Evolutionary conservation across 2,113 vertebrate species (phyloP).

Genomic region (Butastur rufipennis): DNA sequence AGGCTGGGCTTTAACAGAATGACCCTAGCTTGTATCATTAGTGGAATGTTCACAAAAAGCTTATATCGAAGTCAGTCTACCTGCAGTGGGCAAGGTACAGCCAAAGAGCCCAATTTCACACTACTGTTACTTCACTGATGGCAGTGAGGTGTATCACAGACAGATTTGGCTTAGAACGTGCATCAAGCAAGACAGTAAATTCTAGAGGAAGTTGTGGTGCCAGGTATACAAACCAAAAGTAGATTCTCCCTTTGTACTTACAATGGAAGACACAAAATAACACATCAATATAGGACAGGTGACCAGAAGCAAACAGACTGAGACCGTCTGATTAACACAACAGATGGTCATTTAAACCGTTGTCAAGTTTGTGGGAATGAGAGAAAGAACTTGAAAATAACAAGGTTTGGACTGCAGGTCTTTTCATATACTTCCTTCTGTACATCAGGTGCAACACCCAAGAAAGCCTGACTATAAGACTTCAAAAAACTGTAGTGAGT

Average conservation of each 20-base stretch:
- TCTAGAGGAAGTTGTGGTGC: neutral
- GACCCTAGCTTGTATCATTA: neutral
- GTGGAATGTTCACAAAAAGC: neutral
- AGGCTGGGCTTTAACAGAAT: neutral
- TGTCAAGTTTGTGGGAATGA: neutral
- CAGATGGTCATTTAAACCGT: neutral
- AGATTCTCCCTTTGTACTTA: neutral
- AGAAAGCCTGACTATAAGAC: neutral
- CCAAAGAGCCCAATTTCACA: neutral
- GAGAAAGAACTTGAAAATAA: neutral
- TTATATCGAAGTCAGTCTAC: neutral
- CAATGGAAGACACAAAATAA: neutral
- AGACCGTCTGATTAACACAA: neutral
- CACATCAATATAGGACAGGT: neutral
- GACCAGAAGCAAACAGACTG: neutral
- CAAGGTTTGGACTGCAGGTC: neutral
- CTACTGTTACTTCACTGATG: neutral
- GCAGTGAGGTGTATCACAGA: neutral
- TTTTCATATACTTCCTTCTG: neutral
- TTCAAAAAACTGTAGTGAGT: neutral
- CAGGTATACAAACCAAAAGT: neutral
- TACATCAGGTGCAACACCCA: neutral
- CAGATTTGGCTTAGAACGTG: neutral
- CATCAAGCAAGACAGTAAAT: neutral
- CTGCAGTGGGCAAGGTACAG: neutral